Base-by-base conservation (phyloP, 2,797 vertebrate species). In the Acrocephalus scirpaceus region DNA sequence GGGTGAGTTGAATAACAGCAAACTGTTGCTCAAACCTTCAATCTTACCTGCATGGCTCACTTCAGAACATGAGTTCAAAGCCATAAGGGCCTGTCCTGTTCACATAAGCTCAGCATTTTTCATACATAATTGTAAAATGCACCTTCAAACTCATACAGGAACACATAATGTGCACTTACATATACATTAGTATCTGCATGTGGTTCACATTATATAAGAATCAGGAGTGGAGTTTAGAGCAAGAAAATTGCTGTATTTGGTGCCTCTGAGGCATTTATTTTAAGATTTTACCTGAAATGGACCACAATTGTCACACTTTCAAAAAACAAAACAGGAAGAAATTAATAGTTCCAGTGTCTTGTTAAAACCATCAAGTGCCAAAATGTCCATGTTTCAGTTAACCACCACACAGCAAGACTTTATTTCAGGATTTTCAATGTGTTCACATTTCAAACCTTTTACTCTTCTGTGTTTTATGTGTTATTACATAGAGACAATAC, bases 161-260 rank as follows among this genome's bases (percentile, higher is more conserved):
- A 78, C 50, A 78, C 25, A 21, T 9, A 86, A 77, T 0, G 3
- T 71, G 20, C 62, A 48, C 34, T 88, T 50, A 69, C 50, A 32
- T 21, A 65, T 2, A n/a, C 38, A 65, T 62, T 47, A 88, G 58
- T 66, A 88, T 78, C 58, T 86, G 71, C 71, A 70, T 60, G 62
- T 75, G 70, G 51, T 86, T 95, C 70, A 78, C 70, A 73, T 81
- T 86, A 75, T 3, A 30, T 9, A 5, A 75, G 27, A 90, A 51
- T 47, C 40, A 70, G 64, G 48, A 94, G 47, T 5, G 14, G 44
- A 56, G 53, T 36, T 90, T 57, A 88, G 36, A 81, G 64, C 21
- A 92, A 94, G 47, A 84, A 86, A 78, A 71, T 42, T 66, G 51
- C 72, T 95, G 76, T 73, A 73, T 73, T 90, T 91, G 60, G 56